Base-by-base conservation (phyloP, 2,888 invertebrate genomes). In the Resseliella maxima region DNA sequence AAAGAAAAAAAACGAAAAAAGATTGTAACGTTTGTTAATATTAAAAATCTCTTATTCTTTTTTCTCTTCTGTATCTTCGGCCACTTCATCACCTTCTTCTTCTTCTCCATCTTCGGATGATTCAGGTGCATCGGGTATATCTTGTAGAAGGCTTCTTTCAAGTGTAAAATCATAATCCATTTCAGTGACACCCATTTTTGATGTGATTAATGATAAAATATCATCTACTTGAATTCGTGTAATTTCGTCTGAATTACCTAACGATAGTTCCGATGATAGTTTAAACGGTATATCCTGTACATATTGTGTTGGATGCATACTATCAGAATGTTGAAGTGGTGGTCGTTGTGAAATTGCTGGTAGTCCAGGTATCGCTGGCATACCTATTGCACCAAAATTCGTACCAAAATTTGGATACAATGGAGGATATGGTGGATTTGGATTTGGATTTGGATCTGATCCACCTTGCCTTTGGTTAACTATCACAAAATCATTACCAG, bases 171-270 rank as follows among this genome's bases (percentile, higher is more conserved):
- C 83, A n/a, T 83, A 83, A 10, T 83, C 38, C n/a, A 10, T n/a
- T 83, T 83, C 38, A 0, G 72, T 18, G 18, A 72, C 38, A 1
- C 24, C 38, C 83, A 38, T n/a, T 83, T 38, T 38, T 21, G 83
- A 83, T 21, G 83, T 83, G 38, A 83, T 83, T n/a, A 38, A 5
- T n/a, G 83, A 27, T 38, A 83, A 38, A n/a, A 83, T 83, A 83
- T 38, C 83, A 8, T 83, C 83, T 0, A 83, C 83, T 83, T 83
- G 83, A 83, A 83, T 83, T 31, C 24, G 24, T 24, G 24, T 83
- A 38, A 83, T 83, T 27, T 83, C 83, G n/a, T 36, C 8, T 83
- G 83, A n/a, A 24, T 83, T 27, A 0, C 83, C 83, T 12, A n/a
- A n/a, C 6, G 83, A 83, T 38, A 83, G 38, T 83, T 83, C 38